Base-by-base conservation (phyloP, 2,797 vertebrate species). In the Diplodus puntazzo region DNA sequence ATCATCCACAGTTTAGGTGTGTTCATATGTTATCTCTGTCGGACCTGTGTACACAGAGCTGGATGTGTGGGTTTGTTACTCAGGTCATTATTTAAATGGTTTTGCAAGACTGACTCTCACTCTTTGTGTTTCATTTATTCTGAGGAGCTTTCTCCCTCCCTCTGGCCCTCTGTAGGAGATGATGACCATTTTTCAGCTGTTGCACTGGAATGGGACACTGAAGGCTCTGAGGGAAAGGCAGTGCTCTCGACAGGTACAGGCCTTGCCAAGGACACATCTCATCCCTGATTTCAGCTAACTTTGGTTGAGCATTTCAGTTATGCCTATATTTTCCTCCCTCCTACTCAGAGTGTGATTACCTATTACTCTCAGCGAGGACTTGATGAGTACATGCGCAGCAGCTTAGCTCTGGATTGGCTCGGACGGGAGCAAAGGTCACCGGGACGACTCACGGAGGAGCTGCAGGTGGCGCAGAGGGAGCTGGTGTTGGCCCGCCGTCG, bases 341-440 rank as follows among this genome's bases (percentile, higher is more conserved):
- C 68, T 50, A 77, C 43, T 79, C 86, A 98, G 97, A 97, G 97
- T 81, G 97, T 98, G 79, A 98, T 98, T 84, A 87, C 94, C 75
- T 97, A 97, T 90, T 98, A 98, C 84, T 96, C 96, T 58, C 95
- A 96, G 87, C 95, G 95, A 69, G 95, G 94, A 9, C 93, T 98
- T 49, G 96, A 98, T 73, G 97, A 97, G 87, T 94, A 93, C 82
- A 96, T 96, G 89, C 95, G 96, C 74, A 98, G 97, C 88, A 97
- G 97, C 86, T 97, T 98, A 97, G 97, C 97, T 79, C 94, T 98
- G 87, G 97, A 98, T 84, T 98, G 97, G 97, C 96, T 98, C 14
- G 95, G 93, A 67, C 96, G 95, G 81, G 97, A 97, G 81, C 95
- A 94, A 67, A 95, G 92, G 62, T 93, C 92, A 1, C 95, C 96